phyloP scores from a whole-genome alignment of 2,113 vertebrate species.

The Plestiodon gilberti region DNA sequence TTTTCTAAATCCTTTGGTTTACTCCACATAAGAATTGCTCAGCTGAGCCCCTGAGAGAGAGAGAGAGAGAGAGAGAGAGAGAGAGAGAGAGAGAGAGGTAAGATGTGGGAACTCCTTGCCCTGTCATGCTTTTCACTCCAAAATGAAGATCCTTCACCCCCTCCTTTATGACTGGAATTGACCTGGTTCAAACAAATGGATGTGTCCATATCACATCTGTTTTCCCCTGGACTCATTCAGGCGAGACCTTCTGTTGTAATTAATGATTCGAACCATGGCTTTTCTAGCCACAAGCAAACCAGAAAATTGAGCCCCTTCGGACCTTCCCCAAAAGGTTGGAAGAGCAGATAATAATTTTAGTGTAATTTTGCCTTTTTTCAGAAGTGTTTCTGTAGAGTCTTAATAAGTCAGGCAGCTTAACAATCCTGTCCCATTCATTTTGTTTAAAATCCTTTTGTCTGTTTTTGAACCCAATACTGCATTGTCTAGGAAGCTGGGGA shows the following conservation, averaged over 20 bases:
- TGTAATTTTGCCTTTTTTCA: background rate
- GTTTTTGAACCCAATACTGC: background rate
- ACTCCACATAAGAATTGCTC: too few relatives aligned
- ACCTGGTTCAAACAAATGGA: too few relatives aligned
- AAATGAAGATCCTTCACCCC: background rate
- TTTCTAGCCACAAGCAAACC: background rate
- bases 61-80: too few relatives aligned
- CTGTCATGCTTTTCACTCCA: background rate
- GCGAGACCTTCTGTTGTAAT: background rate
- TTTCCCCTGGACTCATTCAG: background rate
- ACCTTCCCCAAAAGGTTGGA: background rate
- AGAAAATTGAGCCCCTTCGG: background rate
- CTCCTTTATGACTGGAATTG: background rate
- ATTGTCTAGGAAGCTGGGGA: background rate
- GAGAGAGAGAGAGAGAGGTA: too few relatives aligned
- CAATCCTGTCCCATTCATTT: background rate
- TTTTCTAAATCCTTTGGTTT: too few relatives aligned
- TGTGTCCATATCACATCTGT: background rate
- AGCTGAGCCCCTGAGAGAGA: too few relatives aligned
- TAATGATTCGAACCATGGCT: background rate
- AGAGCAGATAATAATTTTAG: background rate
- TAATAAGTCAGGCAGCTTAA: background rate
- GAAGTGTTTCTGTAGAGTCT: background rate
- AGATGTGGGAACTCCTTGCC: background rate
- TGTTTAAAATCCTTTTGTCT: background rate